Conservation (phyloP, 2,888 invertebrate species). For the Bombyx huttoni region DNA sequence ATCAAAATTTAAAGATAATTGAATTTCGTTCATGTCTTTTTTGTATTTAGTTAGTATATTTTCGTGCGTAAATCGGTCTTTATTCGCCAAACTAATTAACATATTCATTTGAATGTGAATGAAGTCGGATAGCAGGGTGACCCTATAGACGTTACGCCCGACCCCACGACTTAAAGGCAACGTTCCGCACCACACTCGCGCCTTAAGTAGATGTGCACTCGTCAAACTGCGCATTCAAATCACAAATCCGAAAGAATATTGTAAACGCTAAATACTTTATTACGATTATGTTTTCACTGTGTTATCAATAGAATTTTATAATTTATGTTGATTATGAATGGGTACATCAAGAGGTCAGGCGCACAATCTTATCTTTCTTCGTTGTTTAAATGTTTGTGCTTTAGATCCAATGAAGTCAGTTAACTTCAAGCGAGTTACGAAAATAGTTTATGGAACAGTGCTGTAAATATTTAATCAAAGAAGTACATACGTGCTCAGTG, state of each 20-base stretch:
- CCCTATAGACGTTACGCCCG: slow-evolving; percentile 43
- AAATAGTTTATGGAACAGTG: slow-evolving; percentile 31
- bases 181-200: slow-evolving; percentile 24
- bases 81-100: slow-evolving; percentile 49
- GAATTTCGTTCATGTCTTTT: no score
- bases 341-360: slow-evolving; percentile 56
- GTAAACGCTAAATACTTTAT: slow-evolving; percentile 42
- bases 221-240: slow-evolving; percentile 26
- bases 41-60: not conserved
- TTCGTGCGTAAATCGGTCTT: slow-evolving; percentile 41
- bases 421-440: slow-evolving; percentile 47
- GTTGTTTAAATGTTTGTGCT: slow-evolving; percentile 67
- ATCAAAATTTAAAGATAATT: slow-evolving; percentile 1
- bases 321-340: slow-evolving; percentile 56
- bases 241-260: slow-evolving; percentile 16
- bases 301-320: slow-evolving; percentile 54
- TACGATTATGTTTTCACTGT: slow-evolving; percentile 41
- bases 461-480: slow-evolving; percentile 7
- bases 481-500: slow-evolving; percentile 2
- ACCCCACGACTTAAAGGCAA: slow-evolving; percentile 26
- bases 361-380: slow-evolving; percentile 55
- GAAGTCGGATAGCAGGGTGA: slow-evolving; percentile 35
- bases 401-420: slow-evolving; percentile 60
- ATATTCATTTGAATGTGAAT: slow-evolving; percentile 59
- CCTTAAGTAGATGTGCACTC: slow-evolving; percentile 13